phyloP scores from a whole-genome alignment of 2,888 invertebrate genomes.

The Lepidocyrtoides sp. region DNA sequence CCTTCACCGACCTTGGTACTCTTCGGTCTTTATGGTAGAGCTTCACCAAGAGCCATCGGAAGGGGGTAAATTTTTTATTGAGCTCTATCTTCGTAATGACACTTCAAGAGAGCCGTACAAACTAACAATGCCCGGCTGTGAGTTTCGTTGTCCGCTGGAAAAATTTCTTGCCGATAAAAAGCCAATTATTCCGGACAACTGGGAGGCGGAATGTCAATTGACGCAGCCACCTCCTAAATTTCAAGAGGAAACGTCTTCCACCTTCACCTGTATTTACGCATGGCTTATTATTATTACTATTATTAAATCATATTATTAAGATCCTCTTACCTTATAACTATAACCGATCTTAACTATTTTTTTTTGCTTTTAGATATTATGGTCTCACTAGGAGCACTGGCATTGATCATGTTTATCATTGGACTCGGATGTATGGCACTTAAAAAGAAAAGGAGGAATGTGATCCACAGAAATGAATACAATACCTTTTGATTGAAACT shows the following conservation, averaged over 20 bases:
- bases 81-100: slow-evolving; percentile 83
- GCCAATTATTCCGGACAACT: slow-evolving; percentile 89
- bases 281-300: background rate
- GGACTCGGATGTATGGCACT: slow-evolving; percentile 61
- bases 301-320: no score
- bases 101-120: slow-evolving; percentile 88
- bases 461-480: slow-evolving; percentile 47
- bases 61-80: slow-evolving; percentile 86
- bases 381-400: slow-evolving; percentile 24
- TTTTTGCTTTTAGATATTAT: no score
- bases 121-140: background rate
- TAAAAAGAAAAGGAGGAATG: slow-evolving; percentile 43
- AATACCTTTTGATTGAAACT: slow-evolving; percentile 62
- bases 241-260: slow-evolving; percentile 4
- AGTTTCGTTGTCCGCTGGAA: slow-evolving; percentile 89
- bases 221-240: background rate
- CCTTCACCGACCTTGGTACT: slow-evolving; percentile 91
- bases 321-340: no score
- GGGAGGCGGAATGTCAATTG: slow-evolving; percentile 90
- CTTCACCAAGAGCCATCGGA: slow-evolving; percentile 88
- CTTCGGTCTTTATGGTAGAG: slow-evolving; percentile 92
- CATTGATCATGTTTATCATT: slow-evolving; percentile 40
- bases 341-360: background rate
- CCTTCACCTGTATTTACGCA: slow-evolving; percentile 60
- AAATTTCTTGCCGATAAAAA: slow-evolving; percentile 88